Conservation (phyloP, 2,888 invertebrate species). For the Koerneria pararmatus region DNA sequence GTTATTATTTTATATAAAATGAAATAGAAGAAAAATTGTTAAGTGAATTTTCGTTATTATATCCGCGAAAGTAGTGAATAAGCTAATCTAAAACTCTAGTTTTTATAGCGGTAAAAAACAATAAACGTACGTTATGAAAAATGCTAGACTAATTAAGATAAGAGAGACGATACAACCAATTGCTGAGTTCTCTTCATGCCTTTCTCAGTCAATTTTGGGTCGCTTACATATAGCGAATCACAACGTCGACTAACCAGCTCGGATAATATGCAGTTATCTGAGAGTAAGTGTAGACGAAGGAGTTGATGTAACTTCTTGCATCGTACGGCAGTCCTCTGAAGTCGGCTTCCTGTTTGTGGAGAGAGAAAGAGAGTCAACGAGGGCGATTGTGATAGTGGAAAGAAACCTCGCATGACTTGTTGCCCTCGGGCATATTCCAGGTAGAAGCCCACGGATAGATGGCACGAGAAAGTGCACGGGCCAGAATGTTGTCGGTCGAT, state of each 20-base stretch:
- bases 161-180: no score
- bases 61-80: no score
- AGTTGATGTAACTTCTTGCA: slow-evolving; percentile 33
- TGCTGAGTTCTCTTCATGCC: no score
- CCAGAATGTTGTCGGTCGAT: slow-evolving; percentile 25
- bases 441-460: slow-evolving; percentile 30
- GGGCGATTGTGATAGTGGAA: not conserved
- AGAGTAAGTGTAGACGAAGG: slow-evolving; percentile 43
- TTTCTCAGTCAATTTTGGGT: no score
- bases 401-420: slow-evolving; percentile 21
- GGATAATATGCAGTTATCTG: slow-evolving; percentile 46
- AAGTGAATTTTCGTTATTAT: no score
- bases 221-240: no score
- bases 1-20: no score
- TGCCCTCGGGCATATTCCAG: slow-evolving; percentile 27
- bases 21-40: no score
- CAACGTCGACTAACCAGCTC: slow-evolving; percentile 32
- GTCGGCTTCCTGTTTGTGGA: slow-evolving; percentile 23
- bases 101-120: no score
- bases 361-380: not conserved
- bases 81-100: no score
- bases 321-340: slow-evolving; percentile 25
- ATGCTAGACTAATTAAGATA: no score
- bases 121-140: no score
- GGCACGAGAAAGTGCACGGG: slow-evolving; percentile 28